These are phyloP conservation scores for Thalpophila matura DNA, from an alignment of 2,888 invertebrate genomes.

Conservation along the genomic window DNA sequence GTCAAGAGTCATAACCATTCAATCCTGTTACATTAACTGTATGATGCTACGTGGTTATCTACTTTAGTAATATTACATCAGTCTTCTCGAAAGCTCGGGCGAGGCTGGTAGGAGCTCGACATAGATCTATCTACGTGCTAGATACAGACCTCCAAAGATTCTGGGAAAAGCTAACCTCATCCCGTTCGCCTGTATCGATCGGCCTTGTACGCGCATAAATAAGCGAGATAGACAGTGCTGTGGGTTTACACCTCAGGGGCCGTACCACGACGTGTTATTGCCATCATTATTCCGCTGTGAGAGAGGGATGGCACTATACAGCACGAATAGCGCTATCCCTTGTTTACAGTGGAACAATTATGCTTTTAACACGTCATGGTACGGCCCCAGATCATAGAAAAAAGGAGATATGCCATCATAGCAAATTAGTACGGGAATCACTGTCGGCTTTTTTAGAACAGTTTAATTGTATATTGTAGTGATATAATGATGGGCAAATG, in stretches of 20 bases:
- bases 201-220: constrained; percentile 52
- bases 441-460: too few relatives aligned
- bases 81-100: constrained; percentile 15
- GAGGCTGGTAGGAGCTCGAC: constrained; percentile 21
- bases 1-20: background rate
- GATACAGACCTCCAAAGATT: constrained; percentile 36
- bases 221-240: constrained; percentile 25
- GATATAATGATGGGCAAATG: too few relatives aligned
- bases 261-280: too few relatives aligned
- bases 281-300: too few relatives aligned
- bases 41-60: background rate
- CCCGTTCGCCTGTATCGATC: constrained; percentile 55
- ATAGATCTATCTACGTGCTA: constrained; percentile 19
- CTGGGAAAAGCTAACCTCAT: constrained; percentile 37
- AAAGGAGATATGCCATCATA: too few relatives aligned
- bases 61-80: constrained; percentile 8
- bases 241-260: constrained; percentile 18
- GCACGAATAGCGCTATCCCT: too few relatives aligned
- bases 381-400: too few relatives aligned
- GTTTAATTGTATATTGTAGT: too few relatives aligned
- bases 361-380: too few relatives aligned
- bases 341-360: too few relatives aligned
- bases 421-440: too few relatives aligned
- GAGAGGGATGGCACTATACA: too few relatives aligned
- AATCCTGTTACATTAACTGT: background rate